These are phyloP conservation scores for Ctenopoma kingsleyae DNA, from an alignment of 2,797 vertebrate species.

Conservation along the genomic window DNA sequence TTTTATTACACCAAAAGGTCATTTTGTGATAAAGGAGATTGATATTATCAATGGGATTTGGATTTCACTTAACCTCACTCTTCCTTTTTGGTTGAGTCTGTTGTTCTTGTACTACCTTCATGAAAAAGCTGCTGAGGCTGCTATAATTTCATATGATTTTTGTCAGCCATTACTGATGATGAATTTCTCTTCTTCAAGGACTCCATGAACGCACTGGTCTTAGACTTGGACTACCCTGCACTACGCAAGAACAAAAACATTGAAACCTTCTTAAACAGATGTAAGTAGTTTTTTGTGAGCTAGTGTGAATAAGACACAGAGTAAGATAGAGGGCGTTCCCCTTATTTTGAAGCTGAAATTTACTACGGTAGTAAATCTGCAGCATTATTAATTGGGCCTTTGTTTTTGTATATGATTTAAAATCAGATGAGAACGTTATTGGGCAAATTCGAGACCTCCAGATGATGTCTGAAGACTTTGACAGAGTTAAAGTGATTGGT, in stretches of 20 bases:
- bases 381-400: neutral
- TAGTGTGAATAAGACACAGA: neutral
- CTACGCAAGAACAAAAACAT: slow-evolving; percentile 99
- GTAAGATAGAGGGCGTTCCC: neutral
- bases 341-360: neutral
- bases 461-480: slow-evolving; percentile 98
- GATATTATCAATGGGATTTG: neutral
- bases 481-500: slow-evolving; percentile 98
- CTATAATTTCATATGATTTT: neutral
- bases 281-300: slow-evolving; percentile 84
- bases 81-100: neutral
- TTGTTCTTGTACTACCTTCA: neutral
- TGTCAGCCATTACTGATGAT: slow-evolving; percentile 6
- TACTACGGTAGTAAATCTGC: neutral
- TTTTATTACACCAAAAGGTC: neutral
- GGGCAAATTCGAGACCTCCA: slow-evolving; percentile 91
- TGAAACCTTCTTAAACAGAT: slow-evolving; percentile 97
- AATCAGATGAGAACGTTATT: slow-evolving; percentile 93
- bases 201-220: slow-evolving; percentile 94
- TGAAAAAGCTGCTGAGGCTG: neutral
- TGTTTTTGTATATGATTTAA: slow-evolving; percentile 5
- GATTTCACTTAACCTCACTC: neutral
- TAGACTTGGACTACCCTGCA: slow-evolving; percentile 97
- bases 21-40: neutral
- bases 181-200: slow-evolving; percentile 86